Conservation (phyloP, 2,888 invertebrate genomes). For the Meghimatium bilineatum region DNA sequence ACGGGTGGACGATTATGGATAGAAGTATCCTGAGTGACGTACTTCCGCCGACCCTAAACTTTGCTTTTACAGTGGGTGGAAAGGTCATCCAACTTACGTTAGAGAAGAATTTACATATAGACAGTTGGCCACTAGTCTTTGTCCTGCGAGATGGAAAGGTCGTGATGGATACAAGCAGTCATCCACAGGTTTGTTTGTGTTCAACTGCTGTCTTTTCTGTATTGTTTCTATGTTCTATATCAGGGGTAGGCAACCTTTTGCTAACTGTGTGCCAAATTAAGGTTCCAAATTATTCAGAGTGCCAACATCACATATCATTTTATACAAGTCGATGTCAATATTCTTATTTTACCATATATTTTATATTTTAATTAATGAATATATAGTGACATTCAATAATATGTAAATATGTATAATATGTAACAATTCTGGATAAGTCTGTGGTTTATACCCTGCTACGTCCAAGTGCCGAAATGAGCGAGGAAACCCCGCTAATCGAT, state of each 20-base stretch:
- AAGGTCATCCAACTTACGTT: slow-evolving; percentile 6
- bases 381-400: too few relatives aligned
- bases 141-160: slow-evolving; percentile 17
- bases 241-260: background rate
- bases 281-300: too few relatives aligned
- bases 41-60: slow-evolving; percentile 22
- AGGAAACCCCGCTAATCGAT: too few relatives aligned
- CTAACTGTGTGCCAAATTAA: background rate
- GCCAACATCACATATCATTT: too few relatives aligned
- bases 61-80: slow-evolving; percentile 10
- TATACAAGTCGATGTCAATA: too few relatives aligned
- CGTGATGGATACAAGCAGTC: background rate
- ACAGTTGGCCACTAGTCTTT: slow-evolving; percentile 4
- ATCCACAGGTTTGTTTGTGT: background rate
- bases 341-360: too few relatives aligned
- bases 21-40: too few relatives aligned
- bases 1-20: background rate
- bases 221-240: background rate
- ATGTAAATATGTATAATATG: too few relatives aligned
- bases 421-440: too few relatives aligned
- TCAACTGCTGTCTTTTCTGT: background rate
- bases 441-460: too few relatives aligned
- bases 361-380: too few relatives aligned
- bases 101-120: slow-evolving; percentile 9
- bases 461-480: too few relatives aligned